Base-by-base conservation (phyloP, 2,113 vertebrate species). In the Catharus fuscescens region DNA sequence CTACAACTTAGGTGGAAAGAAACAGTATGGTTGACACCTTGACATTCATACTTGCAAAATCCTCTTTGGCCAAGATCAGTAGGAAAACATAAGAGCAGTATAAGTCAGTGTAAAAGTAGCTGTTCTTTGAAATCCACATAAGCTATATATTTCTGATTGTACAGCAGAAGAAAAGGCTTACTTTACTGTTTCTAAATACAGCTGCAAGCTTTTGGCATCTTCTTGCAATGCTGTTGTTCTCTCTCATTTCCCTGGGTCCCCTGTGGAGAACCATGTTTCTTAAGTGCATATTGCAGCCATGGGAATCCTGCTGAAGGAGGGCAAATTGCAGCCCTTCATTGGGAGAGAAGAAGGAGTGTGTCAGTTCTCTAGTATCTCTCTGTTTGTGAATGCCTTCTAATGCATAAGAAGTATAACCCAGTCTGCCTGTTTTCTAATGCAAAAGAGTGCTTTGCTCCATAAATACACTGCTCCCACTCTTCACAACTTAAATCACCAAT, bases 131-230 rank as follows among this genome's bases (percentile, higher is more conserved):
- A 94, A 83, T 93, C 56, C 80, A 56, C 82, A 88, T 88, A 66
- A 50, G 66, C 64, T 71, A 24, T 88, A 4, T 89, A 89, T 80
- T 90, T 94, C 76, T 95, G 85, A 88, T 45, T 83, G 62, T 74
- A 44, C 36, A 80, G 53, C 47, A 90, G 56, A 56, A 73, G 81
- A 88, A 94, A 86, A 92, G 80, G 67, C 92, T 95, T 95, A 80
- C 67, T 92, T 85, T 86, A 81, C 80, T 88, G 26, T 90, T 95
- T 90, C 92, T 95, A 90, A 91, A 92, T 86, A 91, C 88, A 91
- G 62, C 77, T 89, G 52, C 20, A 54, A 59, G 45, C 82, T 89
- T 86, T 89, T 96, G 92, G 88, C 92, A 93, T 34, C 50, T 93
- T 53, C 36, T 80, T 90, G 48, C 61, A 84, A 24, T 74, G 24